A percentile compares a stretch with the other conserved stretches of the same genome.
phyloP scores from a whole-genome alignment of 92 coral and sea anemone genomes.

The Zoanthus solanderi region DNA sequence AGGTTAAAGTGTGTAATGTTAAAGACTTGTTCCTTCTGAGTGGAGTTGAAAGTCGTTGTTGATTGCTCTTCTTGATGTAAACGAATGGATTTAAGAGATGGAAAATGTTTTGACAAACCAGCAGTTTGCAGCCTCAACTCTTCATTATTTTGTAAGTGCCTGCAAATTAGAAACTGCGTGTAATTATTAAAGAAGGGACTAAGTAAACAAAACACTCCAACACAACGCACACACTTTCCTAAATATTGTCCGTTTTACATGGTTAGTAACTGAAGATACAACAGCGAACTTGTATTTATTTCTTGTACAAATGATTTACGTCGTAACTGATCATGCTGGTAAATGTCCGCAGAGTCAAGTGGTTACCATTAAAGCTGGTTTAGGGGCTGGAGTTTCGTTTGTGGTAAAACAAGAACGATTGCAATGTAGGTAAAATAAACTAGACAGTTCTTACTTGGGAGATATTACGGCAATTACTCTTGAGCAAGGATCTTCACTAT shows the following conservation, averaged over 20 bases:
- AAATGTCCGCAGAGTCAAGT: too few species aligned
- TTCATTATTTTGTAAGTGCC: constrained; percentile 81
- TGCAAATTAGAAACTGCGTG: constrained; percentile 20
- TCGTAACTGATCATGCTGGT: too few species aligned
- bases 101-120: constrained; percentile 67
- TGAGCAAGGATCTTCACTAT: too few species aligned
- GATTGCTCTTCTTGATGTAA: constrained; percentile 64
- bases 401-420: too few species aligned
- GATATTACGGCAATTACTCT: too few species aligned
- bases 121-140: constrained; percentile 66
- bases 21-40: constrained; percentile 36
- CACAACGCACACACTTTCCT: not conserved
- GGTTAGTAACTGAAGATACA: not conserved
- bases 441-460: too few species aligned
- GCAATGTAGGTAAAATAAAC: too few species aligned
- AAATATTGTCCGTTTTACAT: not conserved
- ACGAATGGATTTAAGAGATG: constrained; percentile 57
- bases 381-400: too few species aligned
- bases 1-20: constrained; percentile 26
- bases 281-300: too few species aligned
- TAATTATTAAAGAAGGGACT: not conserved
- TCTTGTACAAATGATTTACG: too few species aligned
- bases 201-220: not conserved
- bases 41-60: constrained; percentile 65
- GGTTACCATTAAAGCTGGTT: too few species aligned